A percentile compares a stretch with the other conserved stretches of the same genome.
Conservation (phyloP, 2,888 invertebrate species). For the Pristionchus exspectatus region DNA sequence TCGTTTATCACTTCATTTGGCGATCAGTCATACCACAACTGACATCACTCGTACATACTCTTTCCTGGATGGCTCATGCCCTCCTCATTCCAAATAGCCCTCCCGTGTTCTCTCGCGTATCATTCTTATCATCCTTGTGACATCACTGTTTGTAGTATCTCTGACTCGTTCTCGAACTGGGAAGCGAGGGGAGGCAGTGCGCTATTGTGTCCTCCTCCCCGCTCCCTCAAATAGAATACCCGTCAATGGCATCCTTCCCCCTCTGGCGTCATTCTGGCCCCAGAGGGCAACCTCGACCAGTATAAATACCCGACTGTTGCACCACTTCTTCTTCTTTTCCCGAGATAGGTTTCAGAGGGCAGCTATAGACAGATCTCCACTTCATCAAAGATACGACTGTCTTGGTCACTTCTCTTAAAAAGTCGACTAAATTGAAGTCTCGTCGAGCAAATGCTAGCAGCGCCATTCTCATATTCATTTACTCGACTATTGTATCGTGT, state of each 20-base stretch:
- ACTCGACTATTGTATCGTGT: too few relatives aligned
- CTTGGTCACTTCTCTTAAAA: too few relatives aligned
- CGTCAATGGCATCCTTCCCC: conserved; percentile 13
- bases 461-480: too few relatives aligned
- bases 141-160: conserved; percentile 44
- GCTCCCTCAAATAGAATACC: conserved; percentile 29
- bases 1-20: not conserved
- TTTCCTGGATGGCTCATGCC: not conserved
- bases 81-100: conserved; percentile 34
- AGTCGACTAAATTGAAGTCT: too few relatives aligned
- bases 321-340: conserved; percentile 3
- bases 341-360: not conserved
- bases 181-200: not conserved
- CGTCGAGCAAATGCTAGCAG: too few relatives aligned
- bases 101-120: not conserved
- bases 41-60: conserved; percentile 20
- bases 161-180: conserved; percentile 5
- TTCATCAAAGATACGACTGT: too few relatives aligned
- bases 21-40: not conserved
- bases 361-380: too few relatives aligned
- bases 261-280: conserved; percentile 27
- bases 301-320: conserved; percentile 2
- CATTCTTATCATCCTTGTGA: conserved; percentile 14
- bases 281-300: not conserved
- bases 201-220: not conserved